A percentile compares a stretch with the other conserved stretches of the same genome.
Conservation (phyloP, 2,113 vertebrate genomes). For the Neopipo cinnamomea region DNA sequence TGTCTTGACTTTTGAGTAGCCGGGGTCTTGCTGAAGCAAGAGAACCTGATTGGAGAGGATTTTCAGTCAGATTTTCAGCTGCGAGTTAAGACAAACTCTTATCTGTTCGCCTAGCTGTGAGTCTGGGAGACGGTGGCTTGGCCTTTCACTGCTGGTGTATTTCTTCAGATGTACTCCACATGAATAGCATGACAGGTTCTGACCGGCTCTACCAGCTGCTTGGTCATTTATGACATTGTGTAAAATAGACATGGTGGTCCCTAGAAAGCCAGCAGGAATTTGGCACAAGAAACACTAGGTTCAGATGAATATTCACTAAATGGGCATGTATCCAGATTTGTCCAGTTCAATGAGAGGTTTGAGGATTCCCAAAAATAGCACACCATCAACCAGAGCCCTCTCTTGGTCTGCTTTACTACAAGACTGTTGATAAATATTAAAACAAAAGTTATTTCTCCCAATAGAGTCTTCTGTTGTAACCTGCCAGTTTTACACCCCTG, state of each 20-base stretch:
- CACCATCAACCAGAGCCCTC: neutral
- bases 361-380: neutral
- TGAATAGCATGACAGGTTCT: neutral
- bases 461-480: neutral
- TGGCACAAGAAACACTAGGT: neutral
- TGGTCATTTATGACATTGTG: neutral
- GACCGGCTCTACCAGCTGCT: neutral
- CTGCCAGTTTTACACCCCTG: neutral
- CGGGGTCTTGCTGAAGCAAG: neutral
- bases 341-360: neutral
- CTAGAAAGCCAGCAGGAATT: neutral
- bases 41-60: neutral
- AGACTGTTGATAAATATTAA: neutral
- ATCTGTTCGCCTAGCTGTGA: neutral
- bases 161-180: neutral
- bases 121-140: neutral
- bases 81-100: neutral
- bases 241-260: neutral
- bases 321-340: neutral
- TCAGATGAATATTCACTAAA: neutral
- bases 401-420: neutral
- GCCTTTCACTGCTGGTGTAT: neutral
- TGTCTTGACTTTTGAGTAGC: neutral
- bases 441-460: neutral
- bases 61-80: neutral